These are phyloP conservation scores for Myioborus melanocephalus DNA, from an alignment of 2,797 vertebrate genomes.

Conservation along the genomic window DNA sequence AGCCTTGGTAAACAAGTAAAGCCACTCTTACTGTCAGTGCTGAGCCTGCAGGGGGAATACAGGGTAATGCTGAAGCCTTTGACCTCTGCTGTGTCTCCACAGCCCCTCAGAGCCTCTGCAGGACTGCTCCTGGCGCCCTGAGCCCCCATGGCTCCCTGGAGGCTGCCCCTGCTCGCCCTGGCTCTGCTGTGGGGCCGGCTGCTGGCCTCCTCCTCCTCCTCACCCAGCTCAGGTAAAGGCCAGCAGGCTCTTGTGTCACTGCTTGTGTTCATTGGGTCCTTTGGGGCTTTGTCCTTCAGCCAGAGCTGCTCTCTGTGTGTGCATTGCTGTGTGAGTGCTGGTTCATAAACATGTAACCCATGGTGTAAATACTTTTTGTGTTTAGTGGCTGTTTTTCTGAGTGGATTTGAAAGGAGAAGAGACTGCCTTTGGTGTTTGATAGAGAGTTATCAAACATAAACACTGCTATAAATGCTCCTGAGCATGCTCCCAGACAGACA, in stretches of 20 bases:
- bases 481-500: fast-evolving
- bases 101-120: neutral
- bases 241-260: fast-evolving
- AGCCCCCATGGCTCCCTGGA: neutral
- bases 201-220: neutral
- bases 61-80: neutral
- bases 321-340: fast-evolving
- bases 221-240: constrained; percentile 22
- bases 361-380: fast-evolving
- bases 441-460: neutral
- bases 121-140: neutral
- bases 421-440: neutral
- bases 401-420: neutral
- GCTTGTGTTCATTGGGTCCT: fast-evolving
- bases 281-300: neutral
- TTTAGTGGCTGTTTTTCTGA: neutral
- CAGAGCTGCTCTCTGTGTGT: neutral
- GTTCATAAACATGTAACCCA: neutral
- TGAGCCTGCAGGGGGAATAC: neutral
- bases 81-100: neutral
- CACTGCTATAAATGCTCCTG: neutral
- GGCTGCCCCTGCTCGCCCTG: fast-evolving
- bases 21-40: neutral
- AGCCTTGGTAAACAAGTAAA: neutral
- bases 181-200: neutral